phyloP scores from a whole-genome alignment of 2,888 invertebrate species.

The Hoplodrina blanda region DNA sequence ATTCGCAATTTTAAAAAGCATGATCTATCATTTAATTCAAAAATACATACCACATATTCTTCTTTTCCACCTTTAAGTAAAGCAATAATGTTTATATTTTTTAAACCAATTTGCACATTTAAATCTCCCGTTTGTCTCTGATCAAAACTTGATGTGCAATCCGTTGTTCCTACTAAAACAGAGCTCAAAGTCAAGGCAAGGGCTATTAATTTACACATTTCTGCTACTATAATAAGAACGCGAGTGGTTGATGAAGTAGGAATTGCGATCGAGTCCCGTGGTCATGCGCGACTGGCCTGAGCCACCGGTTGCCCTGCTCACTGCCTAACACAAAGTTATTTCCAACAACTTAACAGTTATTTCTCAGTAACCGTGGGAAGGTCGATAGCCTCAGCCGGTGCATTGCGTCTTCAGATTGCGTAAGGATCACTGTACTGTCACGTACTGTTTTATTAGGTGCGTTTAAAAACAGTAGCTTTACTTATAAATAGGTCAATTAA shows the following conservation, averaged over 20 bases:
- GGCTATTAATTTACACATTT: slow-evolving; percentile 68
- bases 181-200: slow-evolving; percentile 62
- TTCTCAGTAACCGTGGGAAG: slow-evolving; percentile 87
- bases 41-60: slow-evolving; percentile 90
- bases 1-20: background rate
- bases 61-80: slow-evolving; percentile 91
- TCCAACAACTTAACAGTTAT: slow-evolving; percentile 89
- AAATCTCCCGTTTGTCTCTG: slow-evolving; percentile 95
- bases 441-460: slow-evolving; percentile 2
- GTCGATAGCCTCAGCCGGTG: slow-evolving; percentile 88
- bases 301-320: slow-evolving; percentile 76
- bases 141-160: slow-evolving; percentile 85
- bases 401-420: slow-evolving; percentile 83
- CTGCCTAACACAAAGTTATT: slow-evolving; percentile 84
- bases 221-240: slow-evolving; percentile 31
- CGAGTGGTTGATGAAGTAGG: slow-evolving; percentile 45
- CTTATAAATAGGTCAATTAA: background rate
- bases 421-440: slow-evolving; percentile 76
- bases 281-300: slow-evolving; percentile 78
- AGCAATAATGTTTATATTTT: slow-evolving; percentile 94
- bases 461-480: background rate
- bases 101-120: slow-evolving; percentile 95
- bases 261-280: slow-evolving; percentile 77
- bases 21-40: background rate
- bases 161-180: slow-evolving; percentile 65